Base-by-base conservation (phyloP, 2,888 invertebrate species). In the Euspilapteryx auroguttella region DNA sequence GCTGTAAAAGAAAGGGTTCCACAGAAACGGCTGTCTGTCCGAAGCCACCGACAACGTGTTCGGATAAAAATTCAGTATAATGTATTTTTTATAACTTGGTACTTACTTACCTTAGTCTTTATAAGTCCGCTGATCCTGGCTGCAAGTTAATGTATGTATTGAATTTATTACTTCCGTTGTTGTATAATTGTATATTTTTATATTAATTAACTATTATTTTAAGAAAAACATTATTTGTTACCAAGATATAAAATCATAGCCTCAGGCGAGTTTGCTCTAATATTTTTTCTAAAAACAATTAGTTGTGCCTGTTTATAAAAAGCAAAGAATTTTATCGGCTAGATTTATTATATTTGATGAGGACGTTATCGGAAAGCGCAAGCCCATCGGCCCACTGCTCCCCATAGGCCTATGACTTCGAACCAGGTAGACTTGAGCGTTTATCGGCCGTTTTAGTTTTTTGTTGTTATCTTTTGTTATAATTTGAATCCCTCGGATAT, bases 271-370 rank as follows among this genome's bases (percentile, higher is more conserved):
- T 55, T 51, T 49, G 45, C 38, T 55, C 41, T 66, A 66, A 73
- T 71, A 59, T 62, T 52, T 57, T 59, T 64, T 48, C 45, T 41
- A 51, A 44, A 62, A 65, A 64, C 61, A 73, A 69, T 71, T 68
- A 65, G 61, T 53, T 54, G 56, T 55, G 39, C 38, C 46, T 55
- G 55, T 63, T 59, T 61, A 51, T n/a, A 54, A 50, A 42, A 52
- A 53, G 52, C 45, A 45, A 57, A 58, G 55, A 54, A 62, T 59
- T 55, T 68, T 65, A 73, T 71, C 63, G 47, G 37, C 42, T 56
- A 65, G 61, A 71, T 71, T 71, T 71, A 68, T 73, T 68, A 63
- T 66, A 59, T 71, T 69, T 68, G 62, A 52, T 49, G 53, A 59
- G 56, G 58, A 51, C 56, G 58, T 64, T 69, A 73, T 71, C 69